Evolutionary conservation across 30 jellyfish, hydroid and myxozoan genomes (phyloP), one percentile per base, ranked within the genome.

Genomic region (Clytia hemisphaerica): DNA sequence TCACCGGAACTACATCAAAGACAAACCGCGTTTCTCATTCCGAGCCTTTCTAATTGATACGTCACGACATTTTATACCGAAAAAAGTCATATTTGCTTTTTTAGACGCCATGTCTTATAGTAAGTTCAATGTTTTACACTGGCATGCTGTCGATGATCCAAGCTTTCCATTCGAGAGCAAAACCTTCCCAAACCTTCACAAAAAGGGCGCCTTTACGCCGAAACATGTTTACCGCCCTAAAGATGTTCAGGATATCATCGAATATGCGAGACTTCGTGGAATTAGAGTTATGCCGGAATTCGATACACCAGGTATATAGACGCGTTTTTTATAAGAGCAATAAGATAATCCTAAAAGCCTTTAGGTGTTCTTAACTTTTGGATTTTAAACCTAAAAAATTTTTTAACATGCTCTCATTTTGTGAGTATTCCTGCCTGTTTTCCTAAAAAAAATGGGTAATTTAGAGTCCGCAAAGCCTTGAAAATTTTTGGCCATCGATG

Each of bases 131-230:
- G 75, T 77, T 18, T 81, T 85, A 2, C 95, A 85, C 47, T 85
- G 95, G 95, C 95, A 85, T 71, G 73, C 78, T 10, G 95, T 85
- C 6, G 95, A 85, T 67, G 95, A 85, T 44, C 95, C 95, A 0
- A 80, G 93, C 3, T 85, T 85, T 45, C 95, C 95, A 6, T 85
- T 42, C 57, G 95, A 70, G 75, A 85, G 95, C 61, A 85, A 61
- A 71, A 62, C 71, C 12, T 85, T 85, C 46, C 95, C 95, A 26
- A 46, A 77, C n/a, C 47, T 85, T 14, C 92, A 84, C 45, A 40
- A 29, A 27, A 60, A 76, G 83, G 95, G 95, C 0, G 68, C 93
- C 22, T 51, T 85, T 29, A 72, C 71, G 36, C 40, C 86, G 2
- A 77, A 32, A 44, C 93, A 77, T 45, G 87, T 85, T 18, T 85